Evolutionary conservation across 2,797 vertebrate species (phyloP), one percentile per base, ranked within the genome.

Genomic region (Champsocephalus gunnari): DNA sequence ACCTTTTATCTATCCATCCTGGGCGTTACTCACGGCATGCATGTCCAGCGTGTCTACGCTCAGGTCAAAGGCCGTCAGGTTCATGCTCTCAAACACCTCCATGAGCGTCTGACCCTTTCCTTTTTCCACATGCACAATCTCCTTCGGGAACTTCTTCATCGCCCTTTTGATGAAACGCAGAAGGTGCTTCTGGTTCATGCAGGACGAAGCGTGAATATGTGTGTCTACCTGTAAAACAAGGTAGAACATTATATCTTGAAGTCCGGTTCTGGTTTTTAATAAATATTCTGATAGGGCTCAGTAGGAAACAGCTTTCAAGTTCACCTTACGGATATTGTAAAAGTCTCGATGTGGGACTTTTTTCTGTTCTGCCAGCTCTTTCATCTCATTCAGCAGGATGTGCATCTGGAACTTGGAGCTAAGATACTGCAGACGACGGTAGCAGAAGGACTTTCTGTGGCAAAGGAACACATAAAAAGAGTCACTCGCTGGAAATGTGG

Each of bases 391-490:
- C 71, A 99, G 95, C 68, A 99, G 93, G 63, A 99, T 96, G 0
- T 99, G 98, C 98, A 99, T 99, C 94, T 99, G 98, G 91, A 98
- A 99, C 89, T 98, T 99, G 67, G 97, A 98, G 93, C 97, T 99
- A 65, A 99, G 95, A 85, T 97, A 99, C 88, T 99, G 98, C 80
- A 99, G 93, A 9, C 98, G 96, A 1, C 98, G 96, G 86, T 99
- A 99, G 90, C 98, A 99, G 94, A 99, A 99, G 1, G 98, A 99
- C 93, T 99, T 99, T 89, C 98, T 99, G 95, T 73, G 58, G 16
- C 21, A 41, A 65, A 59, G 0, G 21, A 43, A 48, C 51, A 11
- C 8, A 62, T 38, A 60, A 76, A 49, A 61, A n/a, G 21, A 41
- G 14, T 12, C 45, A 17, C 93, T 93, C 96, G 97, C 88, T 95